phyloP scores from a whole-genome alignment of 2,797 vertebrate species.

The Macroramphosus scolopax region DNA sequence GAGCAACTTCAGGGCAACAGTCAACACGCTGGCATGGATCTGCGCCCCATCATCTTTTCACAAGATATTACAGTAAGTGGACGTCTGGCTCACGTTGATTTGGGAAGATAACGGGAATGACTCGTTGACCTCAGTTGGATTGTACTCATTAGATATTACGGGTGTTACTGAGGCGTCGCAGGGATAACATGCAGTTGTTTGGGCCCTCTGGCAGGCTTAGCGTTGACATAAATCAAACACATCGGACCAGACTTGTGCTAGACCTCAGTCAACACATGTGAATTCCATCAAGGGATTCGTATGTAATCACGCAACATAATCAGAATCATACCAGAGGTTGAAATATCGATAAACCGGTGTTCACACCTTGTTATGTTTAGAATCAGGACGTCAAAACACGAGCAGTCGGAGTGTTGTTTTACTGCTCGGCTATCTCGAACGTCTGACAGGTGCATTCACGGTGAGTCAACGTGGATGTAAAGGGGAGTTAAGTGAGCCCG shows the following conservation, averaged over 20 bases:
- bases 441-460: constrained; percentile 56
- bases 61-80: constrained; percentile 66
- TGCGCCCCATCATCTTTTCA: constrained; percentile 62
- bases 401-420: constrained; percentile 23
- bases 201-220: constrained; percentile 51
- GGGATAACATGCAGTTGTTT: constrained; percentile 51
- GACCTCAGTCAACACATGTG: constrained; percentile 57
- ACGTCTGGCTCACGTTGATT: constrained; percentile 63
- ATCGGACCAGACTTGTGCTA: constrained; percentile 48
- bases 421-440: constrained; percentile 21
- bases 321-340: constrained; percentile 32
- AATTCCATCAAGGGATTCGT: constrained; percentile 53
- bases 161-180: constrained; percentile 52
- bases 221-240: constrained; percentile 62
- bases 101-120: constrained; percentile 63
- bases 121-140: constrained; percentile 57
- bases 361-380: constrained; percentile 34
- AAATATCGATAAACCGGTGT: constrained; percentile 45
- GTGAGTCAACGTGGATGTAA: constrained; percentile 40
- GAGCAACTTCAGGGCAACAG: constrained; percentile 46
- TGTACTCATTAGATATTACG: constrained; percentile 43
- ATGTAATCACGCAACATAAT: constrained; percentile 40
- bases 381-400: constrained; percentile 21
- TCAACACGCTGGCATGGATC: constrained; percentile 49
- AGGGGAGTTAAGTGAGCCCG: constrained; percentile 35